Conservation (phyloP, 1,140 invertebrate genomes). For the Procambarus clarkii region DNA sequence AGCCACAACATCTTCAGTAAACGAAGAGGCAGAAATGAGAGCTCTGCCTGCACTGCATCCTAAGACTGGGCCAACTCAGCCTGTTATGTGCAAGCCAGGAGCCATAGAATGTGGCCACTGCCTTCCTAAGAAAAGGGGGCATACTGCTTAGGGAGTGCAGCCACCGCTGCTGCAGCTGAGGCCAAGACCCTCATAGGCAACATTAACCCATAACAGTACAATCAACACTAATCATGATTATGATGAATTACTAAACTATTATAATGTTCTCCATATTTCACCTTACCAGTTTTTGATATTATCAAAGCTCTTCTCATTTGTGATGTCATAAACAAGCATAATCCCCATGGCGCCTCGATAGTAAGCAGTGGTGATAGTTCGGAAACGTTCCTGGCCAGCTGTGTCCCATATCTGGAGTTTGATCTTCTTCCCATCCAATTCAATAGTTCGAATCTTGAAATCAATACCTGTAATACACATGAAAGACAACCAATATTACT, state of each 20-base stretch:
- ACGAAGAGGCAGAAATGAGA: too few relatives aligned
- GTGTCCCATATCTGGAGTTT: constrained; percentile 97
- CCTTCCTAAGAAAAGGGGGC: too few relatives aligned
- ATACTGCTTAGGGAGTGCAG: too few relatives aligned
- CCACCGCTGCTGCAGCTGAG: too few relatives aligned
- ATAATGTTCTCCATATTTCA: not conserved
- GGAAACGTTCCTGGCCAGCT: constrained; percentile 82
- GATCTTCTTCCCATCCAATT: constrained; percentile 98
- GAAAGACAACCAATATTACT: not conserved
- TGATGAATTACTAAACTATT: too few relatives aligned
- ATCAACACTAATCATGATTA: too few relatives aligned
- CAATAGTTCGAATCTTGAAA: constrained; percentile 99
- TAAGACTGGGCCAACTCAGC: too few relatives aligned
- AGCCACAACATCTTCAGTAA: too few relatives aligned
- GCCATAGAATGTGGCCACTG: too few relatives aligned
- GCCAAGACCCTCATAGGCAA: too few relatives aligned
- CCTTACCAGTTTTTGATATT: constrained; percentile 78
- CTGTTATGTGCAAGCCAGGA: too few relatives aligned
- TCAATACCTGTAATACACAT: constrained; percentile 89
- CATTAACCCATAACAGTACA: not conserved
- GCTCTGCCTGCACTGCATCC: too few relatives aligned
- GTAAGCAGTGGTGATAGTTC: constrained; percentile 83
- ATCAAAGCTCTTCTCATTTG: constrained; percentile 79
- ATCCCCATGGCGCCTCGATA: constrained; percentile 81
- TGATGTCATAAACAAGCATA: constrained; percentile 79